Evolutionary conservation across 2,797 vertebrate species (phyloP).

Genomic region (Cichlasoma orientale): DNA sequence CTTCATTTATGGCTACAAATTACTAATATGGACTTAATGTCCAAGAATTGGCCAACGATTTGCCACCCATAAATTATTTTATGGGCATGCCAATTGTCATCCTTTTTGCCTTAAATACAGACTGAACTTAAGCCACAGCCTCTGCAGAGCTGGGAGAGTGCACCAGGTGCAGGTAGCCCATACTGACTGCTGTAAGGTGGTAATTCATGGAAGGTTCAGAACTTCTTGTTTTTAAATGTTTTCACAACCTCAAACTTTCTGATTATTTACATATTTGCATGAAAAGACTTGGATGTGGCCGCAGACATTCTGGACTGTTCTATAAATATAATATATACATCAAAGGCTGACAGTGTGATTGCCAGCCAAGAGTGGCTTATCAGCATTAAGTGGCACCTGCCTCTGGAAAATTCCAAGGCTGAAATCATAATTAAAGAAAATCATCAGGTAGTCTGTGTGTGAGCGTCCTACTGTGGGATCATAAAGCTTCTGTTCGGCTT

Average conservation of each 20-base stretch:
- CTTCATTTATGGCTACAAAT: background rate
- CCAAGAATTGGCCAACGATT: background rate
- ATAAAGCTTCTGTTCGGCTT: background rate
- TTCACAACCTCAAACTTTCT: fast-evolving
- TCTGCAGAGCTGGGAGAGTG: background rate
- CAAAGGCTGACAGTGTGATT: background rate
- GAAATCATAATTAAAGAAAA: background rate
- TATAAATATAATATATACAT: background rate
- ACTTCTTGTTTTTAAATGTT: background rate
- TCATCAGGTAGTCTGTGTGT: background rate
- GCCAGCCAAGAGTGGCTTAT: background rate
- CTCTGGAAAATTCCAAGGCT: background rate
- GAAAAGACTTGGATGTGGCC: background rate
- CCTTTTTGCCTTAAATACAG: background rate
- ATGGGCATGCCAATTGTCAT: fast-evolving
- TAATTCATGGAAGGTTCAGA: background rate
- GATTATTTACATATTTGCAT: background rate
- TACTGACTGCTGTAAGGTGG: too few species aligned
- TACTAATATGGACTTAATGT: background rate
- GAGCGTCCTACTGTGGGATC: too few species aligned
- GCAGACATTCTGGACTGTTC: background rate
- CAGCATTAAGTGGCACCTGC: background rate
- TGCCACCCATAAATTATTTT: background rate
- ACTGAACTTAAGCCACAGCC: background rate
- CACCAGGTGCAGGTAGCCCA: background rate